Base-by-base conservation (phyloP, 2,888 invertebrate genomes). In the Beris morrisii region DNA sequence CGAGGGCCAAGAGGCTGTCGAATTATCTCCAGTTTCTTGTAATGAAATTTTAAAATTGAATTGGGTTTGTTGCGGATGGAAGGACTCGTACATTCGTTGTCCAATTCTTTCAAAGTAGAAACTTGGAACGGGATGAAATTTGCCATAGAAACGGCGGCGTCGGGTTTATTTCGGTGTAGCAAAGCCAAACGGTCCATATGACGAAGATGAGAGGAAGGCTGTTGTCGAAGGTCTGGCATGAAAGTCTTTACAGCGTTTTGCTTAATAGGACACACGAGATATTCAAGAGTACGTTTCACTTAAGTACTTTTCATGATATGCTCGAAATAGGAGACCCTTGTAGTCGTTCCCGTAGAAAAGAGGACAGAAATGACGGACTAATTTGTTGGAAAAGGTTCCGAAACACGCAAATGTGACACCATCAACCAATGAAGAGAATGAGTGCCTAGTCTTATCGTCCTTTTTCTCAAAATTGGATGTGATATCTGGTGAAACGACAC, bases 31-130 rank as follows among this genome's bases (percentile, higher is more conserved):
- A 63, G 61, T 64, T 55, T 59, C 65, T 44, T 52, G 48, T 65
- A 65, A 68, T 68, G 65, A 65, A 65, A 65, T 68, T 65, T 65
- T 68, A 68, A 68, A 68, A 68, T 68, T 68, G 68, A 68, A 68
- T 68, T 65, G 68, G 54, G 65, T 55, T 64, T 11, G 46, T 64
- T 52, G 45, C 32, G 32, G 5, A 38, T 12, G 22, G 5, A 38
- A 5, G 22, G 48, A 48, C 48, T 48, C 48, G 6, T 15, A 15
- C 22, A 22, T 22, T 48, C 48, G 48, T 7, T 22, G 38, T 38
- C 38, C 38, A 22, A 22, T 22, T 22, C 22, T 22, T 22, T 22
- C 22, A 22, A 12, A 6, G 12, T 15, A 1, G 48, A 48, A 48
- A 48, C 22, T 48, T 15, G 13, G 13, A 15, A 9, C 12, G 45